Base-by-base conservation (phyloP, 1,140 invertebrate genomes). In the Brachionus rotundiformis region DNA sequence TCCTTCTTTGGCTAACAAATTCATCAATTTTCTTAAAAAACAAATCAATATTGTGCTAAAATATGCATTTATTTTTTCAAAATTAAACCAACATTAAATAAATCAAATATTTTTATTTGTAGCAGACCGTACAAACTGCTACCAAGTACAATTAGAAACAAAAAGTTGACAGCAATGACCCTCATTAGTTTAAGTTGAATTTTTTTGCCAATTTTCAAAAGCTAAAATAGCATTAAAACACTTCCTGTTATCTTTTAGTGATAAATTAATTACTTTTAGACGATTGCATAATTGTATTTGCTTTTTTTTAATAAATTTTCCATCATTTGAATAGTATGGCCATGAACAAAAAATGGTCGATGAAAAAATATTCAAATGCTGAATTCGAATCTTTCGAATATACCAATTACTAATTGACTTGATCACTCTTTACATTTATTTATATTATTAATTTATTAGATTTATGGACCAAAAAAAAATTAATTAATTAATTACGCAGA, bases 241-340 rank as follows among this genome's bases (percentile, higher is more conserved):
- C n/a, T n/a, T n/a, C n/a, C n/a, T n/a, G n/a, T n/a, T n/a, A n/a
- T n/a, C n/a, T n/a, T n/a, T n/a, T n/a, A n/a, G n/a, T n/a, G n/a
- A n/a, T n/a, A 23, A 33, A 31, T 11, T 3, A 31, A 31, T 8
- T 33, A 29, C 27, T 65, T 27, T 65, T 27, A 65, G 23, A 23
- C 39, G 8, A 10, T 36, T 23, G n/a, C 19, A 11, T 23, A 71
- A n/a, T 71, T 71, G 65, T 16, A 7, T 39, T 4, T 39, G n/a
- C 39, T 71, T 71, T 71, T 71, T 39, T n/a, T 71, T 5, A n/a
- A 71, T 31, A 36, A 36, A 36, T 23, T 39, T 39, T 16, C 8
- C 10, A n/a, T 71, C 16, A 8, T 71, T 71, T 23, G 29, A 36
- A 19, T 71, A 71, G n/a, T 16, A 71, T n/a, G 65, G 65, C 65